phyloP scores from a whole-genome alignment of 2,797 vertebrate genomes.

The Cossypha niveicapilla region DNA sequence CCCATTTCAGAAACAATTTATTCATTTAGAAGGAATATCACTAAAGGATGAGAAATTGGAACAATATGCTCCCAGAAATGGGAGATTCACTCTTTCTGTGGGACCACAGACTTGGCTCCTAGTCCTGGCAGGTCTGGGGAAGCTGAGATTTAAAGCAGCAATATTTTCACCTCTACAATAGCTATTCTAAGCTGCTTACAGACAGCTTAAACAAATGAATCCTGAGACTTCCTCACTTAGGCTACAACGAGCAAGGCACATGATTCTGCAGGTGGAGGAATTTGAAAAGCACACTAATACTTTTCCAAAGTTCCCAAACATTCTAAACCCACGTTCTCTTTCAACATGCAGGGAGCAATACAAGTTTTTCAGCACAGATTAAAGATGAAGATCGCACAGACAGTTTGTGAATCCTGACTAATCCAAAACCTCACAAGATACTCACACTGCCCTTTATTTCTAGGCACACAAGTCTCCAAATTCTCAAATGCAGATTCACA shows the following conservation, averaged over 20 bases:
- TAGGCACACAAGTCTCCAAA: background rate
- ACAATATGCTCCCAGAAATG: background rate
- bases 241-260: background rate
- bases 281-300: background rate
- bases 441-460: background rate
- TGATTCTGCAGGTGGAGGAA: background rate
- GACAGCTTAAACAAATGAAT: background rate
- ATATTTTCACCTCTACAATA: background rate
- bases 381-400: background rate
- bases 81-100: background rate
- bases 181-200: conserved; percentile 4
- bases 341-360: background rate
- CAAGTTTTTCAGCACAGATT: background rate
- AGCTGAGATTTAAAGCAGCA: background rate
- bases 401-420: background rate
- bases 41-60: background rate
- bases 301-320: background rate
- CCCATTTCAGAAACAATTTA: background rate
- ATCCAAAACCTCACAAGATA: background rate
- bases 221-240: background rate
- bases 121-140: background rate
- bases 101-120: background rate
- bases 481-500: background rate
- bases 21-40: background rate
- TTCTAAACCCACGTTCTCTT: background rate